phyloP scores from a whole-genome alignment of 2,797 vertebrate species.

The Microhierax caerulescens region DNA sequence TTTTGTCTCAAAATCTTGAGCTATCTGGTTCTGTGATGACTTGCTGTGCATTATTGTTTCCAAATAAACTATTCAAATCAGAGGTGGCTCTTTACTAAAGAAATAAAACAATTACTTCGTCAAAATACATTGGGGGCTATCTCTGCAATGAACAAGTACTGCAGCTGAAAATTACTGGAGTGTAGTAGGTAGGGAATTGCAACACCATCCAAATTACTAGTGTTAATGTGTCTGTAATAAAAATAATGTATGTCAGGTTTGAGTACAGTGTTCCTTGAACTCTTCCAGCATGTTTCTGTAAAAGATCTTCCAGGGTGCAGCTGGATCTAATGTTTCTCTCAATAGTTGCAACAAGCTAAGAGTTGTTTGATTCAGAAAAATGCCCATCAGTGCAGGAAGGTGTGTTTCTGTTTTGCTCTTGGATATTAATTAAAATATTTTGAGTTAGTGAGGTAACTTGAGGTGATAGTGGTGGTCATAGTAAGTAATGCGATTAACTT shows the following conservation, averaged over 20 bases:
- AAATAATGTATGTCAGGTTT: background rate
- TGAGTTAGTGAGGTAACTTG: background rate
- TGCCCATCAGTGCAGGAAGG: background rate
- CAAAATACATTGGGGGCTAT: background rate
- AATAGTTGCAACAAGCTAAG: fast-evolving
- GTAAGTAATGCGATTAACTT: fast-evolving
- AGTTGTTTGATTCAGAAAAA: background rate
- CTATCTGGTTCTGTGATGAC: background rate
- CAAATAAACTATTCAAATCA: background rate
- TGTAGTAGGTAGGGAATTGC: background rate
- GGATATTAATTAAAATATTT: background rate
- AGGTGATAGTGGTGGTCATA: background rate
- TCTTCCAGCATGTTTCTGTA: background rate
- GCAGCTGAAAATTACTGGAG: background rate
- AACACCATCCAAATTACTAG: background rate
- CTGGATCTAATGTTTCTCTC: background rate
- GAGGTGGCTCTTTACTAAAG: background rate
- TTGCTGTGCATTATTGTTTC: background rate
- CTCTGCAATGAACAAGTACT: background rate
- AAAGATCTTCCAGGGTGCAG: background rate
- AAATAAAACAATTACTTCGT: background rate
- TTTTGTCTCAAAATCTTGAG: background rate
- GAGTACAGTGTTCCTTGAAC: background rate
- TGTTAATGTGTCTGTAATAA: fast-evolving
- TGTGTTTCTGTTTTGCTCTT: background rate